These are phyloP conservation scores for Callyntrura sp. DNA, from an alignment of 2,888 invertebrate genomes.

Conservation along the genomic window DNA sequence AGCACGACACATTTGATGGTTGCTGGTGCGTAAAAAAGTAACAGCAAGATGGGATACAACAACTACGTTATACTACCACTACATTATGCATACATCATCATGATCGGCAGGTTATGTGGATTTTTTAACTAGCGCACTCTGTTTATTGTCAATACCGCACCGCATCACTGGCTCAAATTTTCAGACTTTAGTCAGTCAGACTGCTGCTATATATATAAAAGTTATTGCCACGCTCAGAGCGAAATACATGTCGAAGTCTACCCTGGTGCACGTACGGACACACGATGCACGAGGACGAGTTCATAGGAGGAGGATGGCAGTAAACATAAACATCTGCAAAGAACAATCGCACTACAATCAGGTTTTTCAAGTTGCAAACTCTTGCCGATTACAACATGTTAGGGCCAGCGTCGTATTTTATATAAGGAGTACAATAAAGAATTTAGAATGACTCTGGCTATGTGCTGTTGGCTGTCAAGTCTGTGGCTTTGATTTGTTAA, in stretches of 20 bases:
- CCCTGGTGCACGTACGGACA: not conserved
- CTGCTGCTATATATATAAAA: not conserved
- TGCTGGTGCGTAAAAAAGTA: slow-evolving; percentile 7
- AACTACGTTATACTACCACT: not conserved
- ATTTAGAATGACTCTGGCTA: too few relatives aligned
- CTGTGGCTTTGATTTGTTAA: too few relatives aligned
- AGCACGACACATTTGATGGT: slow-evolving; percentile 29
- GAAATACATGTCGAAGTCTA: not conserved
- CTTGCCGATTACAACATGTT: not conserved
- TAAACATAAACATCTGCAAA: slow-evolving; percentile 43
- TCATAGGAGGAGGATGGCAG: slow-evolving; percentile 10
- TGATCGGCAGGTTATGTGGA: not conserved
- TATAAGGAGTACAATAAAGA: too few relatives aligned
- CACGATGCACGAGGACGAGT: not conserved
- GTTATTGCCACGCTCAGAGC: not conserved
- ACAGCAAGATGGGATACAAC: not conserved
- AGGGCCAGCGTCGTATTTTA: too few relatives aligned
- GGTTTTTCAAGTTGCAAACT: slow-evolving; percentile 63
- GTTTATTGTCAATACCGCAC: slow-evolving; percentile 9
- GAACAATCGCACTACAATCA: too few relatives aligned
- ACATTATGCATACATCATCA: not conserved
- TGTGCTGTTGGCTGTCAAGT: too few relatives aligned
- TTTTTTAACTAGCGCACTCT: not conserved
- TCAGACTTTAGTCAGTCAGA: not conserved
- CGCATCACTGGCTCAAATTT: not conserved